These are phyloP conservation scores for Drosophila parthenogenetica DNA, from an alignment of 2,888 invertebrate genomes.

Conservation along the genomic window DNA sequence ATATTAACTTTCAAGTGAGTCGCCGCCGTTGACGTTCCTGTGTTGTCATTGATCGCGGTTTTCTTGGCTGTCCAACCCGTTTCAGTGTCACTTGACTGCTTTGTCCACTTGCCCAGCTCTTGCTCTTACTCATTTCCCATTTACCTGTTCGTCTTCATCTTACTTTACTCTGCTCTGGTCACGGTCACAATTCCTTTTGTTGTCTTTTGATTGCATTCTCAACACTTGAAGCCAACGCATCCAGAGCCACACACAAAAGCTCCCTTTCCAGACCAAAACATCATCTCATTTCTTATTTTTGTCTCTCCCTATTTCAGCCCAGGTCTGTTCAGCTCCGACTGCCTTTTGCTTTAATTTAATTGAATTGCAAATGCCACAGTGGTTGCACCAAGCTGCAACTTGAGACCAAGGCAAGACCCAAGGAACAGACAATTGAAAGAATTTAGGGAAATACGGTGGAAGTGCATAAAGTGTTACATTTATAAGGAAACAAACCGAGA, in stretches of 20 bases:
- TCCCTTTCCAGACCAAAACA: conserved; percentile 18
- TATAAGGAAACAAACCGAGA: neutral
- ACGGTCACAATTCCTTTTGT: conserved; percentile 65
- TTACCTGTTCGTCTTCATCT: neutral
- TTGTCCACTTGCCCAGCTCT: conserved; percentile 1
- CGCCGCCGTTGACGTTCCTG: conserved; percentile 27
- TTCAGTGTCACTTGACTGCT: conserved; percentile 51
- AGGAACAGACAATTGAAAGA: conserved; percentile 15
- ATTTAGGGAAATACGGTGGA: neutral
- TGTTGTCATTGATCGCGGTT: conserved; percentile 49
- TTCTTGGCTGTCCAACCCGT: conserved; percentile 48
- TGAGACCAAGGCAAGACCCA: conserved; percentile 17
- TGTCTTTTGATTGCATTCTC: conserved; percentile 75
- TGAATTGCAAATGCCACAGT: conserved; percentile 56
- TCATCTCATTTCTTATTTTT: conserved; percentile 32
- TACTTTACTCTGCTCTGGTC: conserved; percentile 46
- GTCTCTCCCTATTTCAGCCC: conserved; percentile 1
- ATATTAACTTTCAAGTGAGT: conserved; percentile 66
- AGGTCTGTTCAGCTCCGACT: neutral
- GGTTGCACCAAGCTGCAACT: conserved; percentile 41
- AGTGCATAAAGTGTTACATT: neutral
- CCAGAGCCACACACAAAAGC: conserved; percentile 28
- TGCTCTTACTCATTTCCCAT: conserved; percentile 29
- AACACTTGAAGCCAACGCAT: conserved; percentile 68
- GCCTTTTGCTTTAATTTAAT: conserved; percentile 44